Conservation (phyloP, 2,888 invertebrate genomes). For the Gonocerus acuteangulatus region DNA sequence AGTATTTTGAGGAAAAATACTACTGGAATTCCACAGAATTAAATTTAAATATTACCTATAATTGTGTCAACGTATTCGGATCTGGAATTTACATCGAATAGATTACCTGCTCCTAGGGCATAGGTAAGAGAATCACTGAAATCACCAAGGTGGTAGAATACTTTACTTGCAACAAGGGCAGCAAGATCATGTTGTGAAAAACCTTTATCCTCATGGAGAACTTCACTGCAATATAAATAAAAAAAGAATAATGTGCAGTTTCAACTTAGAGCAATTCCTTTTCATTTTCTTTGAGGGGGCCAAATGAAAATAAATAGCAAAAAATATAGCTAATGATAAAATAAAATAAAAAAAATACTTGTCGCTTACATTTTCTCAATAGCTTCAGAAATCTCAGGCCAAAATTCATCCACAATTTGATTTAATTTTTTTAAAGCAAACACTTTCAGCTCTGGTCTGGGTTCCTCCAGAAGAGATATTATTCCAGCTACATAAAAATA, state of each 20-base stretch:
- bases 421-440: constrained; percentile 90
- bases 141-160: constrained; percentile 94
- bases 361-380: constrained; percentile 80
- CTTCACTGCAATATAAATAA: constrained; percentile 56
- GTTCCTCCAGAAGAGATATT: constrained; percentile 90
- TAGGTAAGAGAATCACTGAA: constrained; percentile 96
- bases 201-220: constrained; percentile 83
- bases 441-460: constrained; percentile 84
- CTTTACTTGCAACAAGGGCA: constrained; percentile 95
- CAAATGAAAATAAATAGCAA: not conserved
- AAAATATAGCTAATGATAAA: not conserved
- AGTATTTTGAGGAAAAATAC: not conserved
- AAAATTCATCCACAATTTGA: constrained; percentile 92
- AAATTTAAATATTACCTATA: constrained; percentile 52
- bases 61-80: constrained; percentile 96
- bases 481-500: constrained; percentile 66
- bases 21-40: too few species aligned
- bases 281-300: too few species aligned
- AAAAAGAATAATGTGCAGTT: not conserved
- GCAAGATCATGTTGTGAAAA: constrained; percentile 87
- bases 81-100: constrained; percentile 89
- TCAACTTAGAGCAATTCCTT: too few species aligned
- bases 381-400: constrained; percentile 97
- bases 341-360: not conserved
- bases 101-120: constrained; percentile 87